phyloP scores from a whole-genome alignment of 92 coral and sea anemone genomes.

The Phenganax stokvisi region DNA sequence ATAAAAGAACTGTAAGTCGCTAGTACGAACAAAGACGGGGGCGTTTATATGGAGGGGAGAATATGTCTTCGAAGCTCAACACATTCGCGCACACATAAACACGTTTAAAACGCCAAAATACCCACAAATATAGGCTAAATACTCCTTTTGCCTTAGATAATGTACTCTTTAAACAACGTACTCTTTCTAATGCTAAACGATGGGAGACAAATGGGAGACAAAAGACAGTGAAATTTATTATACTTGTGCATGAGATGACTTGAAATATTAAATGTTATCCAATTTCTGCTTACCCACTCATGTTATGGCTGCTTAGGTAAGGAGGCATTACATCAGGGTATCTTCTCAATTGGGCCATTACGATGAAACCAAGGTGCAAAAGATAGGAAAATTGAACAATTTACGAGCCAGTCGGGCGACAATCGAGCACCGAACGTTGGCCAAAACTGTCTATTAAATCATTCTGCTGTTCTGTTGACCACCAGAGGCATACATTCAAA shows the following conservation, averaged over 20 bases:
- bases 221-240: slow-evolving; percentile 6
- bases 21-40: slow-evolving; percentile 32
- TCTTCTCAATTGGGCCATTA: slow-evolving; percentile 24
- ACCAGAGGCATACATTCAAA: slow-evolving; percentile 14
- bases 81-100: slow-evolving; percentile 21
- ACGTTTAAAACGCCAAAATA: neutral
- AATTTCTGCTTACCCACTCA: slow-evolving; percentile 18
- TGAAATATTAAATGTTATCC: neutral
- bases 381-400: slow-evolving; percentile 3
- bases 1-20: slow-evolving; percentile 22
- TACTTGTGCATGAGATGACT: slow-evolving; percentile 22
- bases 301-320: slow-evolving; percentile 18
- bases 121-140: neutral
- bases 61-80: slow-evolving; percentile 19
- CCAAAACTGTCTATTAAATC: slow-evolving; percentile 15
- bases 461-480: slow-evolving; percentile 27
- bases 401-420: slow-evolving; percentile 20
- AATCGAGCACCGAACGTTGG: slow-evolving; percentile 13
- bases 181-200: slow-evolving; percentile 7
- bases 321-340: slow-evolving; percentile 17
- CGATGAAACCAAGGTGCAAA: neutral
- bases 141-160: neutral
- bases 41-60: slow-evolving; percentile 31
- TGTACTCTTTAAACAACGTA: neutral
- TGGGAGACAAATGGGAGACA: neutral